phyloP scores from a whole-genome alignment of 2,113 vertebrate species.

The Plectropomus leopardus region DNA sequence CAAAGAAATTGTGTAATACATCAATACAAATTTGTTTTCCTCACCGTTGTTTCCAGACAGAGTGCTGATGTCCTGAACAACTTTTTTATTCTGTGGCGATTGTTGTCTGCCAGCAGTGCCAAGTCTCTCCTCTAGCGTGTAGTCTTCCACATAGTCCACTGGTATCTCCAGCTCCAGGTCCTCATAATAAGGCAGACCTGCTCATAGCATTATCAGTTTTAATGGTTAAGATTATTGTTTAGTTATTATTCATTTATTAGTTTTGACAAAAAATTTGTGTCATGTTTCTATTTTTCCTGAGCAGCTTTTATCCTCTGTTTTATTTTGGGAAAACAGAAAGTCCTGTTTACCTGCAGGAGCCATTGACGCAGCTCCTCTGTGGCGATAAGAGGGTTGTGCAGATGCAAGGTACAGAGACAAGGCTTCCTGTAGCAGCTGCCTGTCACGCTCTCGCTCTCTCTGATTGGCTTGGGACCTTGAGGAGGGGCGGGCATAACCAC shows the following conservation, averaged over 20 bases:
- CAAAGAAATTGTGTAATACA: background rate
- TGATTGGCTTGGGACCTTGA: conserved; percentile 83
- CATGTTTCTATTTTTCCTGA: background rate
- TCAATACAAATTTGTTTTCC: conserved; percentile 6
- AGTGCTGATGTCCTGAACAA: conserved; percentile 69
- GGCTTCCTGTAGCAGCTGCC: conserved; percentile 90
- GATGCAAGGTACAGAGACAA: conserved; percentile 88
- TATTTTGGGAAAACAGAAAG: background rate
- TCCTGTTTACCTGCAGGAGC: conserved; percentile 62
- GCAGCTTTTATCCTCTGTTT: background rate
- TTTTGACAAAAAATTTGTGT: background rate
- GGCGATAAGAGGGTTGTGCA: conserved; percentile 80
- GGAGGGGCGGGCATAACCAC: conserved; percentile 78
- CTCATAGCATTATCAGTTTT: conserved; percentile 23
- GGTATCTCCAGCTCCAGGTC: conserved; percentile 81
- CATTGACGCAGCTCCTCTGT: conserved; percentile 73
- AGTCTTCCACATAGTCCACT: conserved; percentile 82
- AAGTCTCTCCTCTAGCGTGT: conserved; percentile 79
- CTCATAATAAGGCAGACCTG: conserved; percentile 81
- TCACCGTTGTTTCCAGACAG: conserved; percentile 76
- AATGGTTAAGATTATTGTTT: background rate
- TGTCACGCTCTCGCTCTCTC: conserved; percentile 82
- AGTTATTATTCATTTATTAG: background rate
- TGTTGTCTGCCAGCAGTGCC: conserved; percentile 64
- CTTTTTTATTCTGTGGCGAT: conserved; percentile 76